Conservation (phyloP, 2,888 invertebrate species). For the Ectemnius cavifrons region DNA sequence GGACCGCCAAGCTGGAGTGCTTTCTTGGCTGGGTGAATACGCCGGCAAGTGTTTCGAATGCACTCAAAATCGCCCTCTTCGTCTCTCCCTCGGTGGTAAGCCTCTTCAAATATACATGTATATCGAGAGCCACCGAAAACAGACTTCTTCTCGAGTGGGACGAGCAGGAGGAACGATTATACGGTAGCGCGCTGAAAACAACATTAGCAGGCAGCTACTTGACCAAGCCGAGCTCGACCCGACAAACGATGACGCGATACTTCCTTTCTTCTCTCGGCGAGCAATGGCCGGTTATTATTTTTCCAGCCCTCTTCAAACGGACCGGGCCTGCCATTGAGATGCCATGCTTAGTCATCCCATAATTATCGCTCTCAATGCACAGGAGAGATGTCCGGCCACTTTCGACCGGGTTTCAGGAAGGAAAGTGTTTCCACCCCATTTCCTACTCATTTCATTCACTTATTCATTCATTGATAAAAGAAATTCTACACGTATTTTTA, state of each 20-base stretch:
- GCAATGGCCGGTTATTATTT: conserved; percentile 6
- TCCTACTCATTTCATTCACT: too few species aligned
- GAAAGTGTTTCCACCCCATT: too few species aligned
- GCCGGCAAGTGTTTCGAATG: conserved; percentile 53
- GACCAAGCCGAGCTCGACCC: conserved; percentile 28
- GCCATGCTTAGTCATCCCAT: conserved; percentile 12
- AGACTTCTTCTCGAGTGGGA: conserved; percentile 30
- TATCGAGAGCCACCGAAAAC: conserved; percentile 31
- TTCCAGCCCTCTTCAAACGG: background rate
- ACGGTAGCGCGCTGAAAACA: conserved; percentile 59
- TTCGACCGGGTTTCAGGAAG: too few species aligned
- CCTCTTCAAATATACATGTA: conserved; percentile 58
- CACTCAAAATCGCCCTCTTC: conserved; percentile 47
- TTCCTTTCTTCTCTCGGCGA: conserved; percentile 27
- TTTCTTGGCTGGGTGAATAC: conserved; percentile 32
- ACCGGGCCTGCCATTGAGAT: conserved; percentile 1
- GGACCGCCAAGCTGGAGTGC: conserved; percentile 48
- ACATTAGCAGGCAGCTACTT: conserved; percentile 48
- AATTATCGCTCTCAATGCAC: conserved; percentile 10
- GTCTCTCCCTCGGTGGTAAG: conserved; percentile 17
- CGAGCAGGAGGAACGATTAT: conserved; percentile 47
- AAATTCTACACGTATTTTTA: too few species aligned
- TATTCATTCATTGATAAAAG: too few species aligned
- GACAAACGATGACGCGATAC: conserved; percentile 59
- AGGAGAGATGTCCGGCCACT: background rate